Evolutionary conservation across 2,113 vertebrate species (phyloP).

Genomic region (Gymnobelideus leadbeateri): DNA sequence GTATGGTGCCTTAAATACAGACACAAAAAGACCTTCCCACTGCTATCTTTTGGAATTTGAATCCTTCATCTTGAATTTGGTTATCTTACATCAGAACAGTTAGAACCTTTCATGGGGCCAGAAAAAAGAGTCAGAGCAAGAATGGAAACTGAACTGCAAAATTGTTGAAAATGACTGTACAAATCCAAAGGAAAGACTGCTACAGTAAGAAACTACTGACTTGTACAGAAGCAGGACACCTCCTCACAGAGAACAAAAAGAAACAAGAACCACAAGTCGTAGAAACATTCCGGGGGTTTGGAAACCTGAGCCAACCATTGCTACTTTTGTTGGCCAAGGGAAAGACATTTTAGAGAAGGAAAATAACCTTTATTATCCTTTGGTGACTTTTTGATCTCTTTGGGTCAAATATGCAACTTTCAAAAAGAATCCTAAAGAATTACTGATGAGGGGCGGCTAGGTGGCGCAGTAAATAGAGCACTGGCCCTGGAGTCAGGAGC

Average conservation of each 20-base stretch:
- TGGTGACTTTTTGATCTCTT: constrained; percentile 16
- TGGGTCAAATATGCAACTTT: constrained; percentile 17
- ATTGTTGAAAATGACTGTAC: background rate
- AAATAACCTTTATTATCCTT: background rate
- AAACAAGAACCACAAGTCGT: background rate
- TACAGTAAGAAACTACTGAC: background rate
- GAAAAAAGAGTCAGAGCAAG: background rate
- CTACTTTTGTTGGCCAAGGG: background rate
- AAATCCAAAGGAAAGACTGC: background rate
- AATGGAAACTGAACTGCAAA: background rate
- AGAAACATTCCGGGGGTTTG: constrained; percentile 7
- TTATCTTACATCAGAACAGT: background rate
- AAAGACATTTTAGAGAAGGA: constrained; percentile 6
- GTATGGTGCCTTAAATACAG: background rate
- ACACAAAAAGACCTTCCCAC: background rate
- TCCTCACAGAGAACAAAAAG: background rate
- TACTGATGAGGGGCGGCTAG: background rate
- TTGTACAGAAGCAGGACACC: background rate
- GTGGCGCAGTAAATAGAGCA: too few relatives aligned
- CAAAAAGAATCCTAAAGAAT: background rate
- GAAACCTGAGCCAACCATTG: background rate
- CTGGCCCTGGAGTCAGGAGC: too few relatives aligned
- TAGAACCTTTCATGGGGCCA: background rate
- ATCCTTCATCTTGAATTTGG: background rate
- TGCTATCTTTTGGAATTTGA: background rate